Evolutionary conservation across 2,113 vertebrate species (phyloP).

Genomic region (Megaptera novaeangliae): DNA sequence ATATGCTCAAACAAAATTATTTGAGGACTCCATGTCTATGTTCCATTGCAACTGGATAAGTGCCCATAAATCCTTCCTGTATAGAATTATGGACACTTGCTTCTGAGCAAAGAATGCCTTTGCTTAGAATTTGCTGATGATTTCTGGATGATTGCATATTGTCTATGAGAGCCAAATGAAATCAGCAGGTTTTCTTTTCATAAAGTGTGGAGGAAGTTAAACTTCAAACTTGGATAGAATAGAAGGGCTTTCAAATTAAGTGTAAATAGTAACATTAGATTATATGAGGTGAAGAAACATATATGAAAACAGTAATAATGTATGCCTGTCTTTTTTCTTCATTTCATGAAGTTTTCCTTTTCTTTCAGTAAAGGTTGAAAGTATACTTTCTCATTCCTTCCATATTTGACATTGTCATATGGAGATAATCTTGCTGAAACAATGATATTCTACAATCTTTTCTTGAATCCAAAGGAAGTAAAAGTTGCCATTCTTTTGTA

Average conservation of each 20-base stretch:
- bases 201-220: background rate
- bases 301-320: background rate
- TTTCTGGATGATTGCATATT: background rate
- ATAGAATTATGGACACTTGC: background rate
- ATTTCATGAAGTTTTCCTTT: background rate
- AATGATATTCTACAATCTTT: conserved; percentile 19
- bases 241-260: conserved; percentile 30
- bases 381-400: conserved; percentile 46
- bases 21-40: background rate
- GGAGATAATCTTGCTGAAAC: conserved; percentile 50
- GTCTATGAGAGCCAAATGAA: background rate
- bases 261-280: conserved; percentile 40
- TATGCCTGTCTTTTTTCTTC: background rate
- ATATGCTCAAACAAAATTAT: background rate
- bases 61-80: background rate
- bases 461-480: conserved; percentile 72
- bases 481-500: conserved; percentile 47
- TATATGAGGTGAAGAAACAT: conserved; percentile 53
- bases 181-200: conserved; percentile 37
- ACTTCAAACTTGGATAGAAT: conserved; percentile 24
- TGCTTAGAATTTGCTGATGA: conserved; percentile 19
- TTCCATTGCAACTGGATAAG: background rate
- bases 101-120: conserved; percentile 1
- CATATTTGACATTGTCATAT: conserved; percentile 22
- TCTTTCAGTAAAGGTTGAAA: background rate